Evolutionary conservation across 2,888 invertebrate species (phyloP), one percentile per base, ranked within the genome.

Genomic region (Volucella bombylans): DNA sequence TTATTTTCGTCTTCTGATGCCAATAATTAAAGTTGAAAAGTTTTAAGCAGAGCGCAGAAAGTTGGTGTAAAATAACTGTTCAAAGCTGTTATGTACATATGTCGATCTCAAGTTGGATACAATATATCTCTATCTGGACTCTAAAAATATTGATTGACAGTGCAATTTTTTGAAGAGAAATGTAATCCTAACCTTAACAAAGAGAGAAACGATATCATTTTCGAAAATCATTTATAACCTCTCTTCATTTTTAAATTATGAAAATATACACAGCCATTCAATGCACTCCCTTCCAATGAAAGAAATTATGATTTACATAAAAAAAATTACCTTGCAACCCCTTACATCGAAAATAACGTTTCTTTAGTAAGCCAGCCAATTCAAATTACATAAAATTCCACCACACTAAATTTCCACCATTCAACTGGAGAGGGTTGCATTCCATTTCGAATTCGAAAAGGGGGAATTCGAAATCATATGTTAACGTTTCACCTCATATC

Each of bases 401-500:
- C 61, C 69, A 69, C 14, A 18, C 71, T 52, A 61, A 65, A 67
- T 18, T 57, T 39, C 47, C 15, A 14, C 31, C 31, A 31, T 31
- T 31, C 39, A 62, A 54, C 49, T 68, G 50, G 78, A 68, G 72
- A 79, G 82, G 82, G 82, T 83, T 83, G 82, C 80, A 85, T 67
- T 52, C 12, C 23, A 55, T 2, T 68, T 82, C 78, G 67, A 73
- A 62, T n/a, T 61, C 23, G 23, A 47, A 71, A 31, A 31, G 31
- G 80, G 71, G 83, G 71, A 54, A 47, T 61, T 71, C 71, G 80
- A 62, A 78, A 72, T 62, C 77, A 78, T 78, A 78, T 82, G 82
- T 1, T 23, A 23, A 23, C 18, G 18, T 68, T 77, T 69, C 38
- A 47, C 14, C 9, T 10, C 62, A 6, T 57, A 38, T 62, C 80